phyloP scores from a whole-genome alignment of 1,140 invertebrate species.

The Drosophila bocqueti region DNA sequence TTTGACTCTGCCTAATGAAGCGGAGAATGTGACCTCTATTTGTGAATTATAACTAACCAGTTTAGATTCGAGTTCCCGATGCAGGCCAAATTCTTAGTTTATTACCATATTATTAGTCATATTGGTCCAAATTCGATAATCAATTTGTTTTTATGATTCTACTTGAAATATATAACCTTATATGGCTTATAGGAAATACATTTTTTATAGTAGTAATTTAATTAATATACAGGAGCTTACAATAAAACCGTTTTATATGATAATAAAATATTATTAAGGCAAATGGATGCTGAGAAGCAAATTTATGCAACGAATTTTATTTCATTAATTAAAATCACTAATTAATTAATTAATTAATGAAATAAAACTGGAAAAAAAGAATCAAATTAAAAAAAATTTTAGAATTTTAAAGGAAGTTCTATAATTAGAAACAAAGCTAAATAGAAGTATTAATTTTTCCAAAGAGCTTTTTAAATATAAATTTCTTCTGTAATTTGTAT shows the following conservation, averaged over 20 bases:
- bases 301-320: neutral
- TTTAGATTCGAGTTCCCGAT: slow-evolving; percentile 23
- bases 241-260: neutral
- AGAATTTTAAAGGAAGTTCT: neutral
- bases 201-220: neutral
- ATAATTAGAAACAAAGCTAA: too few relatives aligned
- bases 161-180: slow-evolving; percentile 1
- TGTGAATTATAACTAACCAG: slow-evolving; percentile 37
- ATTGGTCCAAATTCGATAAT: slow-evolving; percentile 5
- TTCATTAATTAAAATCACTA: too few relatives aligned
- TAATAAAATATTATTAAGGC: neutral
- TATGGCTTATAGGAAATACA: slow-evolving; percentile 1
- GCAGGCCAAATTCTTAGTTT: slow-evolving; percentile 30
- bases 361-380: too few relatives aligned
- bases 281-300: neutral
- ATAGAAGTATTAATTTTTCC: neutral
- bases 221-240: neutral
- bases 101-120: slow-evolving; percentile 31
- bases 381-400: neutral
- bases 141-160: slow-evolving; percentile 11
- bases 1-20: slow-evolving; percentile 23
- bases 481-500: too few relatives aligned
- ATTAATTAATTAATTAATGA: too few relatives aligned
- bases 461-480: neutral
- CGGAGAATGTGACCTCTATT: slow-evolving; percentile 38